Base-by-base conservation (phyloP, 2,888 invertebrate genomes). In the Lasioglossum pauxillum region DNA sequence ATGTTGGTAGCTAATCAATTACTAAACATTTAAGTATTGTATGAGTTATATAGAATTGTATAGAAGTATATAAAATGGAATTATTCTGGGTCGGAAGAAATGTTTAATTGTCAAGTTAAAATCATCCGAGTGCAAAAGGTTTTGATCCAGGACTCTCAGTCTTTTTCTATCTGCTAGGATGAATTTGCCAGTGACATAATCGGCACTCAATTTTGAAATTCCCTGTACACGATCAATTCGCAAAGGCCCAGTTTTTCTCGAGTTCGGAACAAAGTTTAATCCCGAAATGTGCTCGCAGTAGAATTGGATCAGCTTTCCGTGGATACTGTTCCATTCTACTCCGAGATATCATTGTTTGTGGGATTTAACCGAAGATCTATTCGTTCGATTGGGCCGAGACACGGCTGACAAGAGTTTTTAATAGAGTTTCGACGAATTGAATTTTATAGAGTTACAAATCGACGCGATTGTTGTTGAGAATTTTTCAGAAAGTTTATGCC, bases 401-500 rank as follows among this genome's bases (percentile, higher is more conserved):
- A 72, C 23, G 38, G n/a, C 35, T 27, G 44, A 23, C 19, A 16
- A 83, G 57, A 49, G 49, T 83, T 71, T 75, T 71, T 80, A 79
- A 79, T 7, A 74, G 60, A 74, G 75, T 82, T 78, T 67, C 31
- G 57, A 60, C 8, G 27, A 60, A 78, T 53, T 60, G 73, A 74
- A 83, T 80, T 83, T 81, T 76, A 46, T 75, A 83, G 75, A 49
- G 38, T 82, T 73, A 60, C 73, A 19, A 27, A 27, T 71, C 53
- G 69, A 74, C 69, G 75, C 53, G 71, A 71, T 81, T 69, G 78
- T 82, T 75, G 80, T 80, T 73, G 80, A 84, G 27, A 78, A 74
- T 87, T 80, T 27, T 31, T 78, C 71, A 27, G n/a, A 75, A 82
- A 83, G 69, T 87, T 86, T 83, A 77, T 74, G 64, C n/a, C 67